Percentiles rank a stretch among this genome's conserved stretches.
phyloP scores from a whole-genome alignment of 2,797 vertebrate species.

The Tinamus major region DNA sequence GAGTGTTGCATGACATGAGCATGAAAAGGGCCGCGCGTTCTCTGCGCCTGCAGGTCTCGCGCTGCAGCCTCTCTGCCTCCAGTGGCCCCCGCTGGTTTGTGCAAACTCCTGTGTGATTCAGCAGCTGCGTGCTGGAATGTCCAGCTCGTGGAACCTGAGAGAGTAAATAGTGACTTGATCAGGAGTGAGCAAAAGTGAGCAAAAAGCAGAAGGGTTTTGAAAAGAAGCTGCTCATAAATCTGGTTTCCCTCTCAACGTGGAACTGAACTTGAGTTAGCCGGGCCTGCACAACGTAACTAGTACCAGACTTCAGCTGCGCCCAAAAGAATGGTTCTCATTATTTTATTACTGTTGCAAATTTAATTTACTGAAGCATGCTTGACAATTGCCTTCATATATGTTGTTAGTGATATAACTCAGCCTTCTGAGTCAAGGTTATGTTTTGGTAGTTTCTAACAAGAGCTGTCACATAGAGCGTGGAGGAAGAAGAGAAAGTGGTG shows the following conservation, averaged over 20 bases:
- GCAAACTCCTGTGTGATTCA: neutral
- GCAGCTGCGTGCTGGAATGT: neutral
- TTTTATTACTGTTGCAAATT: neutral
- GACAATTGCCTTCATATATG: neutral
- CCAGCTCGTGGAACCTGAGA: neutral
- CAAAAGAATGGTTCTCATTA: neutral
- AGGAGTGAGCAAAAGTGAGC: neutral
- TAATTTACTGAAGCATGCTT: conserved; percentile 7
- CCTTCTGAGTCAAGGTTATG: neutral
- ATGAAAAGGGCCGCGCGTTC: neutral
- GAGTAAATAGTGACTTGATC: neutral
- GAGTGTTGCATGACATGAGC: neutral
- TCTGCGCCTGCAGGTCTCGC: neutral
- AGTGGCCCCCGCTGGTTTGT: neutral
- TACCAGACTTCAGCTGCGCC: neutral
- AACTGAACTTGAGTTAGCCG: neutral
- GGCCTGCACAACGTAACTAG: neutral
- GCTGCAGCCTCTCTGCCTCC: neutral
- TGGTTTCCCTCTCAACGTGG: neutral
- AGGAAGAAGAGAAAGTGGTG: neutral
- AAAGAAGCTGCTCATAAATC: neutral
- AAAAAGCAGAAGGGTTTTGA: neutral
- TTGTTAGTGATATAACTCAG: neutral
- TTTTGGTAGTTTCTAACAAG: conserved; percentile 20
- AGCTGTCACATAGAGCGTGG: neutral